phyloP scores from a whole-genome alignment of 2,113 vertebrate genomes.

The Lucifuga dentata region DNA sequence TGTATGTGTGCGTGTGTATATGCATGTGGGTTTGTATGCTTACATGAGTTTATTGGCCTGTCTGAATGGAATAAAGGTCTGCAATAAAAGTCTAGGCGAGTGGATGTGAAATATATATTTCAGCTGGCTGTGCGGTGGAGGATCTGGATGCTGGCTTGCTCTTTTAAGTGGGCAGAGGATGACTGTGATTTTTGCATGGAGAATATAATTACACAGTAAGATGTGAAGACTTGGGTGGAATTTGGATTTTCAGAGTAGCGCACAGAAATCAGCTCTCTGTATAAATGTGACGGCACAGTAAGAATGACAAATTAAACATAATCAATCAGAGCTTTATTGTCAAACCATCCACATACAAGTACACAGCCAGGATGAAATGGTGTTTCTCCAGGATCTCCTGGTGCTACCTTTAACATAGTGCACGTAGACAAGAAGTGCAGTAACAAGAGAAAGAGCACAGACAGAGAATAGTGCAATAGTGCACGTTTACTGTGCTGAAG shows the following conservation, averaged over 20 bases:
- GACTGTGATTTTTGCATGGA: background rate
- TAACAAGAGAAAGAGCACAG: too few species aligned
- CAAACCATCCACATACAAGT: too few species aligned
- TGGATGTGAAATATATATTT: conserved; percentile 29
- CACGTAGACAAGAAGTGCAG: too few species aligned
- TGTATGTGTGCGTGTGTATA: background rate
- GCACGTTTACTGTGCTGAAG: too few species aligned
- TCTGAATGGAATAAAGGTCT: conserved; percentile 27
- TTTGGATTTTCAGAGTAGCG: conserved; percentile 12
- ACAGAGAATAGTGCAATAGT: too few species aligned
- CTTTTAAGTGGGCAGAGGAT: conserved; percentile 15
- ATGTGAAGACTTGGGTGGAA: conserved; percentile 1
- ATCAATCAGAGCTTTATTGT: too few species aligned
- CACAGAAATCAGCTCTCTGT: background rate
- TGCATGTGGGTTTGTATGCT: background rate
- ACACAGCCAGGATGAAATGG: too few species aligned
- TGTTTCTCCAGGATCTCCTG: too few species aligned
- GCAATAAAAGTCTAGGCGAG: conserved; percentile 26
- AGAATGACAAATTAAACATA: background rate
- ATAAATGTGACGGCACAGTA: background rate
- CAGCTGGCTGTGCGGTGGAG: conserved; percentile 14
- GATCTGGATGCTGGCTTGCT: conserved; percentile 23
- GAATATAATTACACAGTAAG: conserved; percentile 45
- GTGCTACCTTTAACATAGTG: too few species aligned
- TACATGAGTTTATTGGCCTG: conserved; percentile 20